Conservation (phyloP, 2,797 vertebrate genomes). For the Scolopax bukidnonensis region DNA sequence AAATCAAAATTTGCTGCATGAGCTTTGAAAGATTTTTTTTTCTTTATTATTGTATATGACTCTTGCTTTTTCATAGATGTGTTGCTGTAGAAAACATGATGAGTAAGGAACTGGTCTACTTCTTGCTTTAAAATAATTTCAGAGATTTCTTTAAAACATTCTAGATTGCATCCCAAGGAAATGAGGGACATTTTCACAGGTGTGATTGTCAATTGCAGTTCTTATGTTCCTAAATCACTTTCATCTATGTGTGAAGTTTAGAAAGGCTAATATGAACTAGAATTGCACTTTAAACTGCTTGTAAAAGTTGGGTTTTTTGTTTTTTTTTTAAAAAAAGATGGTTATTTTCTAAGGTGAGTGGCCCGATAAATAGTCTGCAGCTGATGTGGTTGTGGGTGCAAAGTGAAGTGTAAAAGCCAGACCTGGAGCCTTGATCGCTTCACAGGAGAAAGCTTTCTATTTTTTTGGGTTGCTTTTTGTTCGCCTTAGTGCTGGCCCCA, state of each 20-base stretch:
- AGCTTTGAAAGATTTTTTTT: not conserved
- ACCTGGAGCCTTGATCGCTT: not conserved
- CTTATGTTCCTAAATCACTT: not conserved
- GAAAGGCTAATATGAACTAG: not conserved
- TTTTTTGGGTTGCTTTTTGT: not conserved
- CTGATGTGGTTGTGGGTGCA: not conserved
- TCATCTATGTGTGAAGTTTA: not conserved
- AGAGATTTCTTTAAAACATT: not conserved
- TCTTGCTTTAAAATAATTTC: not conserved
- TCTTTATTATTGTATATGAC: not conserved
- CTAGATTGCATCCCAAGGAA: not conserved
- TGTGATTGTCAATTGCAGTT: not conserved
- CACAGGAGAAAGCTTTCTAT: not conserved
- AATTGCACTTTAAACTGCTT: not conserved
- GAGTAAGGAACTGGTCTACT: not conserved
- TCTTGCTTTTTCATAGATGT: not conserved
- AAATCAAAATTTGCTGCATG: not conserved
- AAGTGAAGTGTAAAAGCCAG: not conserved
- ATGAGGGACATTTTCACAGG: not conserved
- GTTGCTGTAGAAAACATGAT: not conserved
- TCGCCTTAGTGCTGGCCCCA: not conserved
- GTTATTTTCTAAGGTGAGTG: not conserved
- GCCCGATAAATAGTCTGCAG: not conserved
- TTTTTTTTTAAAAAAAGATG: not conserved
- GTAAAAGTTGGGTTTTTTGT: not conserved